phyloP scores from a whole-genome alignment of 2,888 invertebrate species.

The Agrotis clavis region DNA sequence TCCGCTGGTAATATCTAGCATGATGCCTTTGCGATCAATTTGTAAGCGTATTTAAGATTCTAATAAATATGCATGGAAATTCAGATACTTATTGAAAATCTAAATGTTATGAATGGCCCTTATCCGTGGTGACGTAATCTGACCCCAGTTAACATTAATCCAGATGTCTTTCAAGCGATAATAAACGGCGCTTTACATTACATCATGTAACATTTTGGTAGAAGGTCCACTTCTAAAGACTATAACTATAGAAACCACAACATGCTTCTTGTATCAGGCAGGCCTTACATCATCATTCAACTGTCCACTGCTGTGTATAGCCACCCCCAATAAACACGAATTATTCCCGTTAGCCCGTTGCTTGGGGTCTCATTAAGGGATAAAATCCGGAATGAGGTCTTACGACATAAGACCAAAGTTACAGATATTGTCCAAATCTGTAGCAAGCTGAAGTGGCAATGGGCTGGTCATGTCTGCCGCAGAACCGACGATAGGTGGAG shows the following conservation, averaged over 20 bases:
- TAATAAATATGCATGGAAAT: constrained; percentile 15
- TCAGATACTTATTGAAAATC: constrained; percentile 6
- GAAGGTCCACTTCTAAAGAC: constrained; percentile 36
- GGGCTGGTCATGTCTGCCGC: no score
- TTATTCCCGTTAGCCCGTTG: no score
- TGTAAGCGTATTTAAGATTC: neutral
- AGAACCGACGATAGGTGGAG: no score
- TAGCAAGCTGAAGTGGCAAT: no score
- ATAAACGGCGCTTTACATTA: constrained; percentile 45
- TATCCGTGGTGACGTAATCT: constrained; percentile 57
- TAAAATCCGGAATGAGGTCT: no score
- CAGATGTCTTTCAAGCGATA: constrained; percentile 54
- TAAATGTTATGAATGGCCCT: constrained; percentile 39
- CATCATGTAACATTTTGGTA: constrained; percentile 3
- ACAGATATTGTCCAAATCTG: no score
- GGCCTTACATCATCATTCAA: neutral
- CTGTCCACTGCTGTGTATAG: neutral
- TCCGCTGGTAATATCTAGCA: no score
- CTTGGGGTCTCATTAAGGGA: no score
- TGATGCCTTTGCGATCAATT: neutral
- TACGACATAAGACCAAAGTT: no score
- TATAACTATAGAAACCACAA: neutral
- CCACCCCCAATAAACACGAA: neutral
- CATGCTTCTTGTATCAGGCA: neutral
- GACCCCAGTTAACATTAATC: constrained; percentile 58